Base-by-base conservation (phyloP, 1,140 invertebrate genomes). In the Cydia splendana region DNA sequence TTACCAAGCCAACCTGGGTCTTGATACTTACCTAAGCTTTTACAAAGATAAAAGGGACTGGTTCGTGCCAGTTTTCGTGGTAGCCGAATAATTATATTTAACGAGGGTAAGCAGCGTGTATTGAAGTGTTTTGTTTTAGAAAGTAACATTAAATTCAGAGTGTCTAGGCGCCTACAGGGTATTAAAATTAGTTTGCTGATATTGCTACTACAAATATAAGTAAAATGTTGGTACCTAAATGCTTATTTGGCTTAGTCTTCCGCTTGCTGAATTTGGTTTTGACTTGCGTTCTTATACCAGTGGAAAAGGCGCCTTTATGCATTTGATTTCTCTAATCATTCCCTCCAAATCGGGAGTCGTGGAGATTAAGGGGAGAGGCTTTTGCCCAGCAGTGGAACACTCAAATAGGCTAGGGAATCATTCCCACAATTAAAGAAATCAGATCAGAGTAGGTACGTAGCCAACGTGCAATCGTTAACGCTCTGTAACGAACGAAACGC, bases 31-130 rank as follows among this genome's bases (percentile, higher is more conserved):
- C 62, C 65, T 69, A 69, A 34, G 24, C 65, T 69, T 65, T 38
- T 69, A 34, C 65, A 34, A 69, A 69, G 28, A 69, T 69, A 69
- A 69, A 69, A 69, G 65, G 65, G 65, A 15, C 15, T 69, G 28
- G 65, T 69, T 69, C 30, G 28, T 38, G 65, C 30, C 65, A 30
- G 65, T 34, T 67, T 67, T 67, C 2, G 24, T 28, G 65, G 15
- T 9, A 30, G 30, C 51, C 51, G 51, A 15, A 53, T 53, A 53
- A 53, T 53, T 53, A 53, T 53, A 53, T 53, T 53, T 53, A 18
- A 53, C 51, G 51, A 53, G n/a, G 51, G 51, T 18, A 53, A 53
- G 51, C 18, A 7, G 51, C n/a, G n/a, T 53, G 51, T 53, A 53
- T 53, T 53, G n/a, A 53, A 18, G 51, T 6, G 51, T 53, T 53